phyloP scores from a whole-genome alignment of 2,797 vertebrate species.

The Odontamblyopus rebecca region DNA sequence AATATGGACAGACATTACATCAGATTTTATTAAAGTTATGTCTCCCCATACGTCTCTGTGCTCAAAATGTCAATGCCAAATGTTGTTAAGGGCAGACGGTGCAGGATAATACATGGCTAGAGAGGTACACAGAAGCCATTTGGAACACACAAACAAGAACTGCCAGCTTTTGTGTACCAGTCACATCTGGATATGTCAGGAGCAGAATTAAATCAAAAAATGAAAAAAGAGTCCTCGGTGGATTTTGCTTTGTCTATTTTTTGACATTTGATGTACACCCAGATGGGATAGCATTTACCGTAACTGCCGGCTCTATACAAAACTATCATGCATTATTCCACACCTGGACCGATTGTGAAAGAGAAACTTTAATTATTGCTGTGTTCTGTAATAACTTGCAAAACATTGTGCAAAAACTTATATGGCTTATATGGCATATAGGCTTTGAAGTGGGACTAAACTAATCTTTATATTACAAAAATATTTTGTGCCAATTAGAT shows the following conservation, averaged over 20 bases:
- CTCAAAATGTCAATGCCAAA: constrained; percentile 14
- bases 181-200: constrained; percentile 10
- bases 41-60: not conserved
- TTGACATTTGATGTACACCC: not conserved
- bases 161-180: constrained; percentile 10
- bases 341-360: not conserved
- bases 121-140: not conserved
- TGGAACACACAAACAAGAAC: constrained; percentile 3
- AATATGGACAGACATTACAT: constrained; percentile 4
- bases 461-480: no score
- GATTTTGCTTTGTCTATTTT: not conserved
- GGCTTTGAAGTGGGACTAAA: no score
- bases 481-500: no score
- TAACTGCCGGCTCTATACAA: no score
- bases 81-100: constrained; percentile 5
- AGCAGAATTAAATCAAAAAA: not conserved
- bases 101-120: not conserved
- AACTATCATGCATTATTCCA: not conserved
- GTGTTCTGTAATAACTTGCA: no score
- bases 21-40: constrained; percentile 6
- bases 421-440: no score
- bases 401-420: no score
- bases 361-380: no score
- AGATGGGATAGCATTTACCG: not conserved
- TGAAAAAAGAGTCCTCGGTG: not conserved